Percentiles rank a stretch among this genome's conserved stretches.
Evolutionary conservation across 2,113 vertebrate species (phyloP).

Genomic region (Sebastes schlegelii): DNA sequence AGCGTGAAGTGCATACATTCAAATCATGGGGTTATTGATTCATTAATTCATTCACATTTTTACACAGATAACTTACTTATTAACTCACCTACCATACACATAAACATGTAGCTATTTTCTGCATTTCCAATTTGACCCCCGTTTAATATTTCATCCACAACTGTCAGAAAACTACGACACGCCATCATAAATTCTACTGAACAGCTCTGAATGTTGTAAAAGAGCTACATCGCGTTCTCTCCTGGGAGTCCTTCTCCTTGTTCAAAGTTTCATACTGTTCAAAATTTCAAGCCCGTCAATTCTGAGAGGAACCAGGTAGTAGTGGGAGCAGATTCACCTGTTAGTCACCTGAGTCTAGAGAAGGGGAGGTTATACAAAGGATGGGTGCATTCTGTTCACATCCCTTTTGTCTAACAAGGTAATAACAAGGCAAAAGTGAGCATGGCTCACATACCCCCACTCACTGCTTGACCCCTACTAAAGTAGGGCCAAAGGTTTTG

Average conservation of each 20-base stretch:
- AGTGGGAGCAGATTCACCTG: no score
- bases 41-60: not conserved
- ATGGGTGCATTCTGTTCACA: no score
- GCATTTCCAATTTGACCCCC: not conserved
- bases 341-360: no score
- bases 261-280: not conserved
- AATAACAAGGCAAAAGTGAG: no score
- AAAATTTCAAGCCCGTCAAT: no score
- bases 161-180: not conserved
- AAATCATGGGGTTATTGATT: not conserved
- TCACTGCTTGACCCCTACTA: no score
- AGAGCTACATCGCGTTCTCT: not conserved
- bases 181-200: not conserved
- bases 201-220: constrained; percentile 3
- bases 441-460: no score
- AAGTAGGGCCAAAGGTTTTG: no score
- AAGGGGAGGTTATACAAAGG: no score
- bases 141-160: not conserved
- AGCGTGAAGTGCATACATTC: not conserved
- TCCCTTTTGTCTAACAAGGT: no score
- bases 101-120: not conserved
- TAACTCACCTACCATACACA: not conserved
- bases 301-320: no score
- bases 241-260: not conserved
- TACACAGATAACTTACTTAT: not conserved